Conservation (phyloP, 1,140 invertebrate species). For the Ectropis grisescens region DNA sequence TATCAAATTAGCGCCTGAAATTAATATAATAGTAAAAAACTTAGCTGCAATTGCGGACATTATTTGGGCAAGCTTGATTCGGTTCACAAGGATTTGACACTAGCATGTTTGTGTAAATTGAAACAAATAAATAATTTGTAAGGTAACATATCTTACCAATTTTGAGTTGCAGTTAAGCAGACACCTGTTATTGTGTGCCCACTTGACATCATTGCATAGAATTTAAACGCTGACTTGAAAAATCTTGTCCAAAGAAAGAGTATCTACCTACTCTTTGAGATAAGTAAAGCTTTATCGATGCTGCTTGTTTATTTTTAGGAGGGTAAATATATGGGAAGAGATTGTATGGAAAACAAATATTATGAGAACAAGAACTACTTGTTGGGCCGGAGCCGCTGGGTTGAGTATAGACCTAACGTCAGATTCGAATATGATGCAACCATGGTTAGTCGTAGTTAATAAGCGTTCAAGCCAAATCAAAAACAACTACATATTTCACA, state of each 20-base stretch:
- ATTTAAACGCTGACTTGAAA: background rate
- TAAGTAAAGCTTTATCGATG: background rate
- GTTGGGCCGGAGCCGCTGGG: conserved; percentile 43
- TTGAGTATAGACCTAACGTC: conserved; percentile 26
- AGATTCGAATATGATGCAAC: conserved; percentile 39
- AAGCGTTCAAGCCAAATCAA: no score
- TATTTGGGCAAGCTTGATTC: no score
- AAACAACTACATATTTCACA: no score
- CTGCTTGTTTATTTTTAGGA: conserved; percentile 17
- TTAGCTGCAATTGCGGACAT: no score
- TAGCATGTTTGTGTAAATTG: no score
- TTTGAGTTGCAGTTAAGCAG: background rate
- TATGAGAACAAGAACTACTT: conserved; percentile 43
- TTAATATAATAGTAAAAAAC: no score
- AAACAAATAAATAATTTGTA: background rate
- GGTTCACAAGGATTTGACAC: no score
- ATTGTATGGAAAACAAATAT: conserved; percentile 40
- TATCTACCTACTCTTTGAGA: no score
- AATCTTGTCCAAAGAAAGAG: no score
- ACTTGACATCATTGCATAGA: background rate
- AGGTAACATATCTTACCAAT: background rate
- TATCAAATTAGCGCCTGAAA: no score
- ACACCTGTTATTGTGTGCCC: background rate
- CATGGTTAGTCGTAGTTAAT: conserved; percentile 38
- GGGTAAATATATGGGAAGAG: conserved; percentile 28